These are phyloP conservation scores for Hypolimnas misippus DNA, from an alignment of 2,888 invertebrate species.

Conservation along the genomic window DNA sequence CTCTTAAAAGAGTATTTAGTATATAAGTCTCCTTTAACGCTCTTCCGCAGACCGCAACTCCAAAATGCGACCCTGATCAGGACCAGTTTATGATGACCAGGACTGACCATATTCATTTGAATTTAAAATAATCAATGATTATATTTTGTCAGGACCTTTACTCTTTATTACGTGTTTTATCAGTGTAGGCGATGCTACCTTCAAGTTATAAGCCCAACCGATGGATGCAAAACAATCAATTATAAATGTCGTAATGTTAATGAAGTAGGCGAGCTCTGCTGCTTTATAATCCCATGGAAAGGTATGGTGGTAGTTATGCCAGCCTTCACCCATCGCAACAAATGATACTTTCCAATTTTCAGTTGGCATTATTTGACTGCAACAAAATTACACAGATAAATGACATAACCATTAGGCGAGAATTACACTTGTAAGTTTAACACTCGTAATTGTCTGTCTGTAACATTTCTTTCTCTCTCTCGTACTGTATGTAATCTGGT, in stretches of 20 bases:
- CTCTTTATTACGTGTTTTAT: constrained; percentile 78
- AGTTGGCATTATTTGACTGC: constrained; percentile 89
- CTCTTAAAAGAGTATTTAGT: no score
- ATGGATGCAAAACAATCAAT: constrained; percentile 88
- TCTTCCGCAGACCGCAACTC: no score
- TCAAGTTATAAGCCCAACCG: constrained; percentile 92
- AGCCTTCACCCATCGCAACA: constrained; percentile 92
- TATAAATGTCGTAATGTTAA: constrained; percentile 88
- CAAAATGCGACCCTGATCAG: no score
- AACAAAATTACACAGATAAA: constrained; percentile 39
- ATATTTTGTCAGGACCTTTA: constrained; percentile 68
- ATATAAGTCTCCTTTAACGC: no score
- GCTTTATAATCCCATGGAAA: constrained; percentile 98
- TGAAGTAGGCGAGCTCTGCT: constrained; percentile 89
- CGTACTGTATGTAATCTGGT: no score
- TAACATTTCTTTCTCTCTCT: no score
- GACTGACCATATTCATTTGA: no score
- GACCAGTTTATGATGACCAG: no score
- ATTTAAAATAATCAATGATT: constrained; percentile 5
- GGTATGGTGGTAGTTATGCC: constrained; percentile 97
- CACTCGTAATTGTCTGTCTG: no score
- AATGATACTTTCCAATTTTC: constrained; percentile 90
- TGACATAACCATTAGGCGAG: no score
- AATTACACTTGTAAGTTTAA: no score
- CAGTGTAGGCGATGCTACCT: constrained; percentile 84